These are phyloP conservation scores for Chironomus striatipennis DNA, from an alignment of 1,140 invertebrate genomes.

Conservation along the genomic window DNA sequence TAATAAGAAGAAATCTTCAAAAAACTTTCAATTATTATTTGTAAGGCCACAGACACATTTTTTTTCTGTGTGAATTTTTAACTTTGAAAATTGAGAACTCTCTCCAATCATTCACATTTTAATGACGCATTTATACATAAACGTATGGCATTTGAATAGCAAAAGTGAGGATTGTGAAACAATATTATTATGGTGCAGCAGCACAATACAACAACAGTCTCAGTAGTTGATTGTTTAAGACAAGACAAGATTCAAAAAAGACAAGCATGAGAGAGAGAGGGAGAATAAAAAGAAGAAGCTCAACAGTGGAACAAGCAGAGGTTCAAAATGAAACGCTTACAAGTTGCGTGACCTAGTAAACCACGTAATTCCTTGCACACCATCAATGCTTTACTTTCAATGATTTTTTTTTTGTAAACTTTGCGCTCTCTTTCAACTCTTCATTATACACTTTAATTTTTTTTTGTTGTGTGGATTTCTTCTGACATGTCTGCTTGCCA, in stretches of 20 bases:
- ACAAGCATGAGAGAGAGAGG: not conserved
- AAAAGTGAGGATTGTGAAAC: constrained; percentile 2
- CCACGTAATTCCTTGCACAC: constrained; percentile 3
- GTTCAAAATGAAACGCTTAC: not conserved
- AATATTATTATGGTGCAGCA: not conserved
- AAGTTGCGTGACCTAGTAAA: not conserved
- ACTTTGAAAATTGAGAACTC: too few relatives aligned
- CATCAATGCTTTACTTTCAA: constrained; percentile 4
- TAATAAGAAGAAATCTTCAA: too few relatives aligned
- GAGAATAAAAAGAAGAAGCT: not conserved
- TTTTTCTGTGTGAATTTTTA: too few relatives aligned
- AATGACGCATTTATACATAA: too few relatives aligned
- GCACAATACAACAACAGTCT: too few relatives aligned
- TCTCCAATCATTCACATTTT: too few relatives aligned
- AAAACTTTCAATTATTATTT: too few relatives aligned
- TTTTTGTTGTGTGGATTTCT: not conserved
- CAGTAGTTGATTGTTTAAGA: too few relatives aligned
- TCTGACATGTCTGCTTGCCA: constrained; percentile 5
- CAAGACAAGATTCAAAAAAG: too few relatives aligned
- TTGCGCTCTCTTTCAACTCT: too few relatives aligned
- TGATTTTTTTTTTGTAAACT: not conserved
- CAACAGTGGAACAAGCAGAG: not conserved
- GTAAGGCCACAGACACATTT: too few relatives aligned
- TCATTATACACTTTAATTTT: not conserved
- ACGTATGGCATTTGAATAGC: constrained; percentile 4